Percentiles rank a stretch among this genome's conserved stretches.
These are phyloP conservation scores for Nipponia nippon DNA, from an alignment of 2,113 vertebrate genomes.

Conservation along the genomic window DNA sequence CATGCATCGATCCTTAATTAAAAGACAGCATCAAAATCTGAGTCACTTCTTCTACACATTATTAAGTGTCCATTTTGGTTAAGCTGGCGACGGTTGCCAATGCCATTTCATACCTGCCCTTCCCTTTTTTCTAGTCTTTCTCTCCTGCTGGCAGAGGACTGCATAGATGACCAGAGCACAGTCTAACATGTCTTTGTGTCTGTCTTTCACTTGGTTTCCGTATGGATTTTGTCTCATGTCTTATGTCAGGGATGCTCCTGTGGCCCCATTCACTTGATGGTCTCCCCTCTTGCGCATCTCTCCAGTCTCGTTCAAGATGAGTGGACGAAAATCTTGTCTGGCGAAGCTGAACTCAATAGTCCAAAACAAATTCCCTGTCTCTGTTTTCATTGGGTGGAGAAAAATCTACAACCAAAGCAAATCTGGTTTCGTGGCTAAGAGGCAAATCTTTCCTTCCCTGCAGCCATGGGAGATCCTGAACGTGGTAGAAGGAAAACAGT, in stretches of 20 bases:
- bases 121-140: neutral
- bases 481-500: neutral
- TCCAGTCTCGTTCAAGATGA: neutral
- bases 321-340: neutral
- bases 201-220: neutral
- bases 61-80: neutral
- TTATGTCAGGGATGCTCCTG: neutral
- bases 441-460: neutral
- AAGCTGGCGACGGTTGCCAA: neutral
- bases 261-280: neutral
- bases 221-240: neutral
- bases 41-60: neutral
- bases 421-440: neutral
- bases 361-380: neutral
- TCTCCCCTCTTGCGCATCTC: neutral
- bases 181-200: neutral
- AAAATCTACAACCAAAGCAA: neutral
- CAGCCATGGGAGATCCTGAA: neutral
- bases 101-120: neutral
- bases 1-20: neutral
- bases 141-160: neutral
- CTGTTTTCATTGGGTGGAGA: neutral
- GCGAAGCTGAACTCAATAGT: neutral
- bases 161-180: neutral
- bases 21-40: conserved; percentile 23